A percentile compares a stretch with the other conserved stretches of the same genome.
Evolutionary conservation across 1,140 invertebrate species (phyloP).

Genomic region (Drosophila nebulosa): DNA sequence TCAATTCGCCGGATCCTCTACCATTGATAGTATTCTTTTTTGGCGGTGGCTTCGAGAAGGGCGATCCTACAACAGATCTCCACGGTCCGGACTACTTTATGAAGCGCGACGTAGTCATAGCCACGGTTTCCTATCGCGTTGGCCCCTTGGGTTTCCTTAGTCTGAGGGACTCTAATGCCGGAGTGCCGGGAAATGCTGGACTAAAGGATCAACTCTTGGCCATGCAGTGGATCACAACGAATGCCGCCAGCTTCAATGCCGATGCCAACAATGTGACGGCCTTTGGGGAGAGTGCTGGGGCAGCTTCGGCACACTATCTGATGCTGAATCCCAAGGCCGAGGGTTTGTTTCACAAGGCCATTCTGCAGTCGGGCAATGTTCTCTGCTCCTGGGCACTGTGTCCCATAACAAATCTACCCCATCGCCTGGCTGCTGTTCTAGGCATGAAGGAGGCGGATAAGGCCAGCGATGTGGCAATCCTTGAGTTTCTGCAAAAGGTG

Average conservation of each 20-base stretch:
- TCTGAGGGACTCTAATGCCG: constrained; percentile 74
- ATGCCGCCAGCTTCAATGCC: constrained; percentile 71
- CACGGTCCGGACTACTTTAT: constrained; percentile 84
- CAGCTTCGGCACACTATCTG: constrained; percentile 81
- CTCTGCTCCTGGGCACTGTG: constrained; percentile 81
- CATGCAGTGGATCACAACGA: constrained; percentile 75
- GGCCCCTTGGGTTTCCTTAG: constrained; percentile 84
- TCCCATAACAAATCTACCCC: constrained; percentile 33
- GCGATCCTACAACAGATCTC: constrained; percentile 69
- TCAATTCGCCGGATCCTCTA: constrained; percentile 30
- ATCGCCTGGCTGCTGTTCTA: constrained; percentile 49
- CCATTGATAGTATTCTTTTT: constrained; percentile 82
- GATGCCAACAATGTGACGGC: constrained; percentile 72
- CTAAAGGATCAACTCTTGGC: constrained; percentile 82
- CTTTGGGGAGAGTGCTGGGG: constrained; percentile 79
- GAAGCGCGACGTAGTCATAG: constrained; percentile 81
- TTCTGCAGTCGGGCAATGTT: constrained; percentile 82
- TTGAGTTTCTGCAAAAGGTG: constrained; percentile 54
- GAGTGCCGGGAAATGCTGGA: constrained; percentile 83
- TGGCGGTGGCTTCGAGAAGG: constrained; percentile 85
- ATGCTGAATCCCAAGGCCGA: constrained; percentile 82
- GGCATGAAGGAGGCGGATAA: constrained; percentile 43
- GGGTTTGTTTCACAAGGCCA: constrained; percentile 82
- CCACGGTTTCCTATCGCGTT: constrained; percentile 81
- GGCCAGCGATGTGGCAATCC: constrained; percentile 41